Evolutionary conservation across 2,797 vertebrate genomes (phyloP).

Genomic region (Tokudaia muenninki): DNA sequence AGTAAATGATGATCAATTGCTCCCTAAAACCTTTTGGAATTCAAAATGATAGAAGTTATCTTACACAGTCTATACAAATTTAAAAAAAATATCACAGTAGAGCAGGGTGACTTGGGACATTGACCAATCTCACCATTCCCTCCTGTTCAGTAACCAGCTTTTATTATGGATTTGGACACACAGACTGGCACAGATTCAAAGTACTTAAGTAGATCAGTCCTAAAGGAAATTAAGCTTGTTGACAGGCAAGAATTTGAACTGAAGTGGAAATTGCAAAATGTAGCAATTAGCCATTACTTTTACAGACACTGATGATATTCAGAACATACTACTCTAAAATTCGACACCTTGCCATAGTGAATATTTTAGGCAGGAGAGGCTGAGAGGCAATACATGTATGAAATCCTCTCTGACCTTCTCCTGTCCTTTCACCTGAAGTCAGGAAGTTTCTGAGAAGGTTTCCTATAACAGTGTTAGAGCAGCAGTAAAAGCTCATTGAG

Average conservation of each 20-base stretch:
- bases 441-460: neutral
- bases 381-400: neutral
- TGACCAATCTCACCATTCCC: neutral
- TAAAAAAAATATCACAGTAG: neutral
- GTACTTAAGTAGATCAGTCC: slow-evolving; percentile 5
- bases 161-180: slow-evolving; percentile 33
- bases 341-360: neutral
- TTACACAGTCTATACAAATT: neutral
- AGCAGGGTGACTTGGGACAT: neutral
- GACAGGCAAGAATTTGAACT: slow-evolving; percentile 53
- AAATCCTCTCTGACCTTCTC: neutral
- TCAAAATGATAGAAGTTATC: neutral
- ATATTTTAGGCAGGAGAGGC: neutral
- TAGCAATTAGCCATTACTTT: slow-evolving; percentile 64
- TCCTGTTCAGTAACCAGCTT: slow-evolving; percentile 47
- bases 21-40: slow-evolving; percentile 50
- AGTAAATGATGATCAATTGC: neutral
- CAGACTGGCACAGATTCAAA: slow-evolving; percentile 38
- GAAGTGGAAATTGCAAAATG: slow-evolving; percentile 54
- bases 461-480: neutral
- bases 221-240: slow-evolving; percentile 71
- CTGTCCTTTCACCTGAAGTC: neutral
- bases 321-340: neutral
- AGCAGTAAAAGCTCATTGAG: neutral
- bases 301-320: neutral